These are phyloP conservation scores for Eremobia ochroleuca DNA, from an alignment of 2,888 invertebrate species.

Conservation along the genomic window DNA sequence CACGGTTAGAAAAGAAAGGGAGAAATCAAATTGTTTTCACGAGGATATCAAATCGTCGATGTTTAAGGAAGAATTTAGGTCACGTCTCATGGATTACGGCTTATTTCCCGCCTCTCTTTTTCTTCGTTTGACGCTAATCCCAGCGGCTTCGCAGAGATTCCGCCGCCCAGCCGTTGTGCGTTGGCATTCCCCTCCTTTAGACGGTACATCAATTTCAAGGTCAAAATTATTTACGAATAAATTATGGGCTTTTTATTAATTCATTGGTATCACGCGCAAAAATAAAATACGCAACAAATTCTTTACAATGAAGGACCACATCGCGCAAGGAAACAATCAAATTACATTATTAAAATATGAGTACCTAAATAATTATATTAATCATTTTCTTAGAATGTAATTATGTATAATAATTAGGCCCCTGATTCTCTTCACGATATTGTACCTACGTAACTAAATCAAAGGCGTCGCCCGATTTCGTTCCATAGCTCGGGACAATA, in stretches of 20 bases:
- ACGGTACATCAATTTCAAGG: conserved; percentile 78
- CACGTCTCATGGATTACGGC: conserved; percentile 90
- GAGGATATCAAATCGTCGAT: conserved; percentile 89
- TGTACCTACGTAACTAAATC: conserved; percentile 40
- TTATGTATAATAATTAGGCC: conserved; percentile 26
- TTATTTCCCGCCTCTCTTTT: conserved; percentile 89
- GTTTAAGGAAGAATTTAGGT: conserved; percentile 89
- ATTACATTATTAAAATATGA: conserved; percentile 29
- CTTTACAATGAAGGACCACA: neutral
- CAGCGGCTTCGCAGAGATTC: conserved; percentile 85
- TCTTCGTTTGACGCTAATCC: conserved; percentile 90
- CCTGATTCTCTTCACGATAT: conserved; percentile 41
- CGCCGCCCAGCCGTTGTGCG: conserved; percentile 75
- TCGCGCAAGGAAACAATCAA: neutral
- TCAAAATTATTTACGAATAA: conserved; percentile 71
- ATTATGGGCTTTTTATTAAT: conserved; percentile 53
- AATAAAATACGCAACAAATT: conserved; percentile 36
- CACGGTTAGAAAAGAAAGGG: conserved; percentile 78
- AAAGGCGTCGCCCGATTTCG: conserved; percentile 42
- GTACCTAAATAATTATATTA: neutral
- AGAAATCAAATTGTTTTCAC: conserved; percentile 88
- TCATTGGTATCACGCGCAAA: conserved; percentile 25
- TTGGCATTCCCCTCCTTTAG: conserved; percentile 67
- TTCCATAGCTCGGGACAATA: conserved; percentile 39
- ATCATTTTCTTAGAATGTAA: conserved; percentile 11